Base-by-base conservation (phyloP, 1,140 invertebrate genomes). In the Bradynema listronoti region DNA sequence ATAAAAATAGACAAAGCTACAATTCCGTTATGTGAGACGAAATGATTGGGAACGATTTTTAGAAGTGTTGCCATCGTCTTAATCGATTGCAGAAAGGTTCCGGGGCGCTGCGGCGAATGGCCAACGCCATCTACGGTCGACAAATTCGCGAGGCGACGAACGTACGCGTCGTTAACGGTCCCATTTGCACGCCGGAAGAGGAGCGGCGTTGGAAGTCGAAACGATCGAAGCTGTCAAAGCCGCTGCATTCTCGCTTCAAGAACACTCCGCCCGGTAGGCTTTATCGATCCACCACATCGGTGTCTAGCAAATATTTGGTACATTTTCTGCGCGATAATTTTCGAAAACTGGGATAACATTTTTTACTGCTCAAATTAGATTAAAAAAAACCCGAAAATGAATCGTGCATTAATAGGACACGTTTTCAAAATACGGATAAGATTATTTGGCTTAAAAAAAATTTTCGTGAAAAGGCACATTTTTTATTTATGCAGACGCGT, bases 111-210 rank as follows among this genome's bases (percentile, higher is more conserved):
- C 53, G 72, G 34, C 41, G 51, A 25, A 66, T 75, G 72, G 51
- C 67, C 42, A 46, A 54, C 36, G 43, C 60, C 24, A 56, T 73
- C 34, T 74, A 73, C 46, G 46, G 61, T 7, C 64, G 65, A 19
- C 65, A 75, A 32, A 45, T 73, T n/a, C n/a, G n/a, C n/a, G n/a
- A n/a, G n/a, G n/a, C n/a, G n/a, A n/a, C n/a, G n/a, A n/a, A n/a
- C n/a, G 3, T 73, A 71, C 49, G 51, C 55, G 6, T 61, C 52
- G 46, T 24, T 43, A 30, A 57, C 59, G 3, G 52, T 73, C 39
- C n/a, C 30, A 5, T 74, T 65, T 45, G 47, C 47, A 3, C 47
- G 34, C 9, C 27, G 47, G 42, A 22, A 43, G 36, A 11, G 36
- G 11, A 39, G 19, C 11, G 11, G 19, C 11, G 11, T 39, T 39